These are phyloP conservation scores for Bufo gargarizans DNA, from an alignment of 2,113 vertebrate genomes.

Conservation along the genomic window DNA sequence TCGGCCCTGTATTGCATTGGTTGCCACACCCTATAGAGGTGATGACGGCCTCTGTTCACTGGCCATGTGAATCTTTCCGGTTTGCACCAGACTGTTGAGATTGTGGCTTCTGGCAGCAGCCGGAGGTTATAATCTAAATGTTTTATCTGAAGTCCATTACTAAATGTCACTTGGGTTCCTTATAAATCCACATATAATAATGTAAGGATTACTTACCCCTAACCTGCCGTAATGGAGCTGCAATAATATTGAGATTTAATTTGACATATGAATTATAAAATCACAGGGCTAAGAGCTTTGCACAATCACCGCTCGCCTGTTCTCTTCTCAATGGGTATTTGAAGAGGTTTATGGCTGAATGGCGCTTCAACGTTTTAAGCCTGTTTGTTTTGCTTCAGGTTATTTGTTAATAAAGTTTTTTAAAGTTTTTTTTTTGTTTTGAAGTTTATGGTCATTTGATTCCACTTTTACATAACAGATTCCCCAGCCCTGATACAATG, in stretches of 20 bases:
- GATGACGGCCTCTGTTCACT: too few relatives aligned
- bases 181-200: constrained; percentile 9
- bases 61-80: too few relatives aligned
- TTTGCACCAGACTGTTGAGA: too few relatives aligned
- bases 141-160: constrained; percentile 2
- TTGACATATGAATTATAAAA: constrained; percentile 41
- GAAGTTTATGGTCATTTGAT: neutral
- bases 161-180: neutral
- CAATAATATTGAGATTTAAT: constrained; percentile 31
- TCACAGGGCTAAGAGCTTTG: neutral
- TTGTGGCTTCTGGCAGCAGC: neutral
- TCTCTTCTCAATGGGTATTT: neutral
- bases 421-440: neutral
- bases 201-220: constrained; percentile 17
- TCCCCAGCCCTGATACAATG: neutral
- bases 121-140: neutral
- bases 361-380: neutral
- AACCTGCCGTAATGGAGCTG: constrained; percentile 20
- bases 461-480: neutral
- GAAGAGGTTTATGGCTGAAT: neutral
- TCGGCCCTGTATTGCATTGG: neutral
- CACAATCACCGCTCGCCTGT: neutral
- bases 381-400: neutral
- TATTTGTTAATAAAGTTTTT: neutral
- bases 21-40: too few relatives aligned